These are phyloP conservation scores for Babylonia areolata DNA, from an alignment of 1,140 invertebrate genomes.

Conservation along the genomic window DNA sequence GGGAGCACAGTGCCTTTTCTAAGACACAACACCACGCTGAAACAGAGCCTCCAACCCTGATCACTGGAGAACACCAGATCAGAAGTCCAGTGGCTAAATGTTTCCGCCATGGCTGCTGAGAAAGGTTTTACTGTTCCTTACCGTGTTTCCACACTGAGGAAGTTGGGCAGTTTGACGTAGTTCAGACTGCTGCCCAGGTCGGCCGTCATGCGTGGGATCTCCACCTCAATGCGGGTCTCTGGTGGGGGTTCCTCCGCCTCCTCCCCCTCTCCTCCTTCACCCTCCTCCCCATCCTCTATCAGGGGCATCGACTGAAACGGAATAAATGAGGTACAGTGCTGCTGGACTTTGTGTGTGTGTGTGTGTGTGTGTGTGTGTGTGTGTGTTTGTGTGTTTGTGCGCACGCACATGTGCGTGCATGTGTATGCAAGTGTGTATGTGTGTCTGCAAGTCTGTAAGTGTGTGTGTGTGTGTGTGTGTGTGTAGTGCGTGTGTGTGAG, in stretches of 20 bases:
- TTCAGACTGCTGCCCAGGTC: conserved; percentile 91
- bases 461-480: not conserved
- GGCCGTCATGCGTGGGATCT: conserved; percentile 95
- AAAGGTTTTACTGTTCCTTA: no score
- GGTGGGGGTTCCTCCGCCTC: conserved; percentile 81
- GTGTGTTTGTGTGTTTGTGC: not conserved
- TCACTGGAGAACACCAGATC: no score
- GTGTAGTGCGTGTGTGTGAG: not conserved
- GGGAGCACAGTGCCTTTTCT: no score
- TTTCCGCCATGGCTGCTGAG: no score
- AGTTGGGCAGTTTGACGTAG: conserved; percentile 82
- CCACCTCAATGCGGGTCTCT: conserved; percentile 96
- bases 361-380: not conserved
- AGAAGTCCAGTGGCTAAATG: no score
- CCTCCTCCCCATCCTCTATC: conserved; percentile 49
- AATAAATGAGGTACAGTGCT: not conserved
- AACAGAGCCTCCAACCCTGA: no score
- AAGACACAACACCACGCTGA: no score
- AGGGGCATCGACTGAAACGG: conserved; percentile 45
- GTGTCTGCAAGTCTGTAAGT: not conserved
- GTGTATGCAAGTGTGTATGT: conserved; percentile 3
- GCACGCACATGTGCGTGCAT: not conserved
- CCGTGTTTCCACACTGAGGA: conserved; percentile 80
- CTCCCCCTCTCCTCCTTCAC: conserved; percentile 66
- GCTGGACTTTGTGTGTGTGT: not conserved